Base-by-base conservation (phyloP, 2,888 invertebrate genomes). In the Thecophora atra region DNA sequence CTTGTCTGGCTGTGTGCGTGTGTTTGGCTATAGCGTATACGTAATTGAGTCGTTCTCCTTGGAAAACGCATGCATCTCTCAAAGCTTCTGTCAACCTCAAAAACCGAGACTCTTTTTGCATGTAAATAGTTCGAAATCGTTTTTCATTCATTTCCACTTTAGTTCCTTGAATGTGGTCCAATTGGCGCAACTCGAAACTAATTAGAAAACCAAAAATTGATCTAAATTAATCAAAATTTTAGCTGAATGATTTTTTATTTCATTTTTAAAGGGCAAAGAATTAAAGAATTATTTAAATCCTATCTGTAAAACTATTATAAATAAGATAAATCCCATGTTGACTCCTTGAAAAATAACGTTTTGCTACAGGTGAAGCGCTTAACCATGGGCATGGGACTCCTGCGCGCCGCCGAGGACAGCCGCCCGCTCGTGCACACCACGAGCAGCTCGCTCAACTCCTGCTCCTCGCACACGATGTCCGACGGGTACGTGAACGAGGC, bases 401-500 rank as follows among this genome's bases (percentile, higher is more conserved):
- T 91, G 73, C 90, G 90, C 3, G 89, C 89, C 74, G 88, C 88
- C 77, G 92, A 92, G 79, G 94, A 94, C 83, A 92, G 92, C 81
- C 93, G 92, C 79, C 94, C 93, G 4, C 87, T 94, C 65, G 92
- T 94, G 71, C 90, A 91, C 73, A 91, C 90, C 44, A 90, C 90
- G 21, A 82, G 84, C 83, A 82, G 84, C 81, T 88, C 79, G 81
- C 91, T 91, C 77, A 90, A 91, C 76, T 90, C 90, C 44, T 91
- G 91, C 79, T 90, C 91, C 73, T 91, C 90, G 17, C 89, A 93
- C 75, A 92, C 93, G 72, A 88, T 92, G 76, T 93, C 92, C 77
- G 93, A 92, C 67, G 93, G 92, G 67, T 94, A 94, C 88, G 92
- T 94, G 79, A 94, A 94, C 87, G 94, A 94, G 86, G 92, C 92